A percentile compares a stretch with the other conserved stretches of the same genome.
Evolutionary conservation across 2,113 vertebrate genomes (phyloP).

Genomic region (Pholis gunnellus): DNA sequence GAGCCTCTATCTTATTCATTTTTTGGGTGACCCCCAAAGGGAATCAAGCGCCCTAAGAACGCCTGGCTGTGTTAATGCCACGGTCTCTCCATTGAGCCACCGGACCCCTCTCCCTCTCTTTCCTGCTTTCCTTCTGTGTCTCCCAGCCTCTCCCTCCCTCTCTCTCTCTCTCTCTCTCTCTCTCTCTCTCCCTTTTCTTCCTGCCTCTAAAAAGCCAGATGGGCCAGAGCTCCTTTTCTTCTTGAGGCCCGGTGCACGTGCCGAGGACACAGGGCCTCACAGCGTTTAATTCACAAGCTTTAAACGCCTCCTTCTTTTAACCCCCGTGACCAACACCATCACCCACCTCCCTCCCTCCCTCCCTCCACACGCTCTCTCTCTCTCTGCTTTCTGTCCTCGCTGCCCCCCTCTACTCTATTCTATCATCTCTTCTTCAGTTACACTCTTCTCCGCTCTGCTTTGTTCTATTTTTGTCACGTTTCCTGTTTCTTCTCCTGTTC

Average conservation of each 20-base stretch:
- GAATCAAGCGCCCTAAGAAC: slow-evolving; percentile 41
- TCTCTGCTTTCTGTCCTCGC: slow-evolving; percentile 41
- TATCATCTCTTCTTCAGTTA: slow-evolving; percentile 51
- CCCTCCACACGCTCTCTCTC: slow-evolving; percentile 40
- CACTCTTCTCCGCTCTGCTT: slow-evolving; percentile 12
- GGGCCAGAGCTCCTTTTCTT: slow-evolving; percentile 76
- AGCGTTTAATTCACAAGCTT: slow-evolving; percentile 81
- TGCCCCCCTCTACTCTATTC: slow-evolving; percentile 43
- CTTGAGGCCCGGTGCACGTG: slow-evolving; percentile 79
- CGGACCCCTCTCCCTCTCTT: slow-evolving; percentile 4
- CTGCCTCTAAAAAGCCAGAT: slow-evolving; percentile 76
- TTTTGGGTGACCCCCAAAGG: slow-evolving; percentile 23
- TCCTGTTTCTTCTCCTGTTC: background rate
- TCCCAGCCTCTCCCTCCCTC: slow-evolving; percentile 5
- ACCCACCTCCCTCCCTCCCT: slow-evolving; percentile 21
- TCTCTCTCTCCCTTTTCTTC: slow-evolving; percentile 19
- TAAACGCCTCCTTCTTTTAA: slow-evolving; percentile 72
- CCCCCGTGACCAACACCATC: slow-evolving; percentile 63
- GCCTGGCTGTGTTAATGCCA: slow-evolving; percentile 32
- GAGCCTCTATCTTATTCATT: background rate
- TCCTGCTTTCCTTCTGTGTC: slow-evolving; percentile 14
- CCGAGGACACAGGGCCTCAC: slow-evolving; percentile 81
- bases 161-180: slow-evolving; percentile 12
- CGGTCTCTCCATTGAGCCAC: background rate
- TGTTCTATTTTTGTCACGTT: slow-evolving; percentile 22